A percentile compares a stretch with the other conserved stretches of the same genome.
phyloP scores from a whole-genome alignment of 2,113 vertebrate species.

The Etheostoma spectabile region DNA sequence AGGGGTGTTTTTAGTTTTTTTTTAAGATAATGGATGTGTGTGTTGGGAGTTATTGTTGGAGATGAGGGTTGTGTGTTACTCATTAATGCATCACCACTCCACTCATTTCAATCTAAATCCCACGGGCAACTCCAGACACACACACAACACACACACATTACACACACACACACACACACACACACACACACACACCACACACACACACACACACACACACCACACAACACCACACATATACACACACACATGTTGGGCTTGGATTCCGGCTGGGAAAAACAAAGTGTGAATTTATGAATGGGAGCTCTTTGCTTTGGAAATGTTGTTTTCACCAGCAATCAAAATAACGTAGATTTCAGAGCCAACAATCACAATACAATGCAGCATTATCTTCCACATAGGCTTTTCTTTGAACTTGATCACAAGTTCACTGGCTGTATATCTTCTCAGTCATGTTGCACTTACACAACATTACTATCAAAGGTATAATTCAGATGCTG shows the following conservation, averaged over 20 bases:
- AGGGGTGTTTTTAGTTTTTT: conserved; percentile 22
- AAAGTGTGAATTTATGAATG: conserved; percentile 20
- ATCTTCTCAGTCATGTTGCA: conserved; percentile 38
- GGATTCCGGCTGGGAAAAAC: conserved; percentile 18
- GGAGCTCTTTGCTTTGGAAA: conserved; percentile 13
- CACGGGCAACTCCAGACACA: conserved; percentile 40
- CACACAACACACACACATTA: neutral
- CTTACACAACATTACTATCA: conserved; percentile 32
- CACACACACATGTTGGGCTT: conserved; percentile 30
- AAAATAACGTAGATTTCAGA: neutral
- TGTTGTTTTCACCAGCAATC: neutral
- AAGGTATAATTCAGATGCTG: conserved; percentile 48
- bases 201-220: conserved; percentile 1
- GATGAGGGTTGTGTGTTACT: conserved; percentile 77
- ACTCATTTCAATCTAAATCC: conserved; percentile 77
- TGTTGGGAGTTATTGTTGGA: conserved; percentile 60
- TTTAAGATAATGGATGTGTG: conserved; percentile 46
- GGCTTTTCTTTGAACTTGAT: conserved; percentile 36
- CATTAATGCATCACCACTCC: conserved; percentile 80
- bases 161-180: conserved; percentile 1
- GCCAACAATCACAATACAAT: neutral
- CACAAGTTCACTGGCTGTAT: conserved; percentile 55
- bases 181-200: conserved; percentile 7
- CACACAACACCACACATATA: conserved; percentile 23
- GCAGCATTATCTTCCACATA: neutral